These are phyloP conservation scores for Laodelphax striatellus DNA, from an alignment of 1,140 invertebrate genomes.

Conservation along the genomic window DNA sequence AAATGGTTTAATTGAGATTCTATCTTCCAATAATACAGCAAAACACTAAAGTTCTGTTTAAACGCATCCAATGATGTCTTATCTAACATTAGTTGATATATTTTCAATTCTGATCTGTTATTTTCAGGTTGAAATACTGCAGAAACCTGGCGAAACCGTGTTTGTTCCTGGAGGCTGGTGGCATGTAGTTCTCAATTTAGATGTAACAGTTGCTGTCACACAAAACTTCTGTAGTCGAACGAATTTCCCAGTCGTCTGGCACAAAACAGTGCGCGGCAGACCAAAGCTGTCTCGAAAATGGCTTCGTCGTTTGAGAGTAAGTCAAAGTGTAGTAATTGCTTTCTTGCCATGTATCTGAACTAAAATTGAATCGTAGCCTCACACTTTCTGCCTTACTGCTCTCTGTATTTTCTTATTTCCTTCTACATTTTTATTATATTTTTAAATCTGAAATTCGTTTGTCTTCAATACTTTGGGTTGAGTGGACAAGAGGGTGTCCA, in stretches of 20 bases:
- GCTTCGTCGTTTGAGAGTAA: slow-evolving; percentile 53
- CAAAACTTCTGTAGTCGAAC: slow-evolving; percentile 95
- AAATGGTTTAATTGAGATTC: no score
- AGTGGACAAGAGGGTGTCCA: no score
- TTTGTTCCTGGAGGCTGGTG: slow-evolving; percentile 98
- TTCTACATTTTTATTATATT: neutral
- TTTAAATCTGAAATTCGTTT: neutral
- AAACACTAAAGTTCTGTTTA: no score
- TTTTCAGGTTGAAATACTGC: slow-evolving; percentile 82
- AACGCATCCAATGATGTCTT: no score
- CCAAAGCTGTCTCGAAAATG: slow-evolving; percentile 89
- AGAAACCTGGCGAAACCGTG: slow-evolving; percentile 93
- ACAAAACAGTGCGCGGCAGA: slow-evolving; percentile 90
- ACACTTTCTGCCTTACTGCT: no score
- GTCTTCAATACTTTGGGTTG: neutral
- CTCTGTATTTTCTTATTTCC: slow-evolving; percentile 6
- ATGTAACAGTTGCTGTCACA: slow-evolving; percentile 92
- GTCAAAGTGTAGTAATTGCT: no score
- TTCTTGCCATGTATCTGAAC: no score
- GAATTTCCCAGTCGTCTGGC: slow-evolving; percentile 96
- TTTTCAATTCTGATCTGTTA: neutral
- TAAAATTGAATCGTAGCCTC: no score
- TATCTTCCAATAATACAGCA: no score
- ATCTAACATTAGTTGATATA: slow-evolving; percentile 6
- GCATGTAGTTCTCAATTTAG: slow-evolving; percentile 97